Base-by-base conservation (phyloP, 2,888 invertebrate species). In the Tenthredo distinguenda region DNA sequence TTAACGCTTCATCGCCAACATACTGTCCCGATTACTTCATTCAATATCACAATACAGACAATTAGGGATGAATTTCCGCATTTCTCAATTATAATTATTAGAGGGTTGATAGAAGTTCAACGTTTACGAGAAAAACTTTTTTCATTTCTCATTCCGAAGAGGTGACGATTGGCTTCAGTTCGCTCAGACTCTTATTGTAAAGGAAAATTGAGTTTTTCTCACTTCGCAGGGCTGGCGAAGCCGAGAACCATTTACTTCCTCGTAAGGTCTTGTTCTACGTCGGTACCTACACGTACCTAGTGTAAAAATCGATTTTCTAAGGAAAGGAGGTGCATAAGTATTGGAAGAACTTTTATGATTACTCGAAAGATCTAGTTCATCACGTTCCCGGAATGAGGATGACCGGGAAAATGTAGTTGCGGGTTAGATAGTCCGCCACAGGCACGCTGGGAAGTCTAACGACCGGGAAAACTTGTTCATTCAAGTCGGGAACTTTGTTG, bases 401-500 rank as follows among this genome's bases (percentile, higher is more conserved):
- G 47, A 55, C 40, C 55, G 4, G 12, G 58, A 62, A 81, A 81
- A 77, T 77, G 21, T 81, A 81, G 62, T 81, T 62, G 62, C 21
- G 62, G 81, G 37, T 62, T 58, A 37, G 81, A 81, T 58, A 40
- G 62, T 21, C 12, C 40, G 58, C 77, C 77, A 34, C n/a, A 18
- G 47, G 77, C 55, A 77, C 12, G 77, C 26, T 50, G 37, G 62
- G 62, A 50, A 37, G 81, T 81, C 81, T 81, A 81, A 81, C 81
- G 81, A 81, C 81, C 81, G 40, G 62, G 58, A 81, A 81, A 81
- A 81, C 81, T 81, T 81, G 50, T 81, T 81, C 81, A 81, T 81
- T 81, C 81, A 81, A 81, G 81, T 50, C 81, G 81, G 81, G 81
- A 81, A 81, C 58, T 81, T 81, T 81, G 81, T 62, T 62, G 81